Evolutionary conservation across 2,113 vertebrate species (phyloP).

Genomic region (Oryzias melastigma): DNA sequence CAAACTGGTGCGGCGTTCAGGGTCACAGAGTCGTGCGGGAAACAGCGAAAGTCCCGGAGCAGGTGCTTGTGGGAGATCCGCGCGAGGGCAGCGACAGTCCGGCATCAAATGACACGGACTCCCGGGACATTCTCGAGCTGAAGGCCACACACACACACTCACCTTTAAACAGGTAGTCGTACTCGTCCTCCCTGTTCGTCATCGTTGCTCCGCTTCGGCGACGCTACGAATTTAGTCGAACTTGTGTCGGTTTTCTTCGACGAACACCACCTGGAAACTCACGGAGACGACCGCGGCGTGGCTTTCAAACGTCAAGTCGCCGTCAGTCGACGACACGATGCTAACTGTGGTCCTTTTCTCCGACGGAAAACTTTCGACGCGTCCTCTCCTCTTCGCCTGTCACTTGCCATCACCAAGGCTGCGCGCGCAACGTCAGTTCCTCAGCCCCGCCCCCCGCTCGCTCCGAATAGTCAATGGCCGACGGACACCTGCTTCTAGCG

Average conservation of each 20-base stretch:
- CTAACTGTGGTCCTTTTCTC: not conserved
- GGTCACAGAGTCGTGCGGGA: no score
- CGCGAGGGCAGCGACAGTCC: not conserved
- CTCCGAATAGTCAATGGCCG: constrained; percentile 39
- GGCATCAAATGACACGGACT: constrained; percentile 37
- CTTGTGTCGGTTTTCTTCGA: constrained; percentile 44
- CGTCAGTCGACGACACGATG: not conserved
- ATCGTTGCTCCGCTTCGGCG: constrained; percentile 55
- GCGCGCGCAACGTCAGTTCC: constrained; percentile 40
- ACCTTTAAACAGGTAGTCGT: constrained; percentile 90
- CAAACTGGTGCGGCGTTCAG: no score
- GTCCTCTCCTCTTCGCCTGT: constrained; percentile 51
- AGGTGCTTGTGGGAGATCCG: no score
- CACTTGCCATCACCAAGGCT: constrained; percentile 47
- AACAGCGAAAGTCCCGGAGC: no score
- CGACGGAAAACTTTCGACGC: constrained; percentile 44
- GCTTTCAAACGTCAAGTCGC: not conserved
- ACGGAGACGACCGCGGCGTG: no score
- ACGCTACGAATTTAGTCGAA: constrained; percentile 17
- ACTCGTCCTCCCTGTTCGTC: constrained; percentile 84
- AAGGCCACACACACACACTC: constrained; percentile 26
- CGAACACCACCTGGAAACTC: not conserved
- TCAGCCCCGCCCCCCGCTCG: constrained; percentile 18
- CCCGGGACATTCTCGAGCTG: no score
- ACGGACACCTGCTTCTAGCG: constrained; percentile 44